These are phyloP conservation scores for Pseudotriccus pelzelni DNA, from an alignment of 2,797 vertebrate species.

Conservation along the genomic window DNA sequence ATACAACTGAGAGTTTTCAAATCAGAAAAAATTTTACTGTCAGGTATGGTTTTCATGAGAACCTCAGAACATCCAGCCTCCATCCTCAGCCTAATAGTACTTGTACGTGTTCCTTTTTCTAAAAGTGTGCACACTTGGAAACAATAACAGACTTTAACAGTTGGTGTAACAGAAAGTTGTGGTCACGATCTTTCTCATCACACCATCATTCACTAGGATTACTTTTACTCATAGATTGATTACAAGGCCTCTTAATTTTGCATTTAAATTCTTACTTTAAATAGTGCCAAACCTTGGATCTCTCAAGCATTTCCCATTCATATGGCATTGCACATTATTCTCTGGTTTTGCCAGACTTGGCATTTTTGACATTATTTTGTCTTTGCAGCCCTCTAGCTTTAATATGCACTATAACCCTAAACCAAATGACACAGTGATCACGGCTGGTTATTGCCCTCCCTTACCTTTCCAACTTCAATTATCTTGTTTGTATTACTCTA, in stretches of 20 bases:
- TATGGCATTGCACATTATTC: not conserved
- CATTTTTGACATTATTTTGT: not conserved
- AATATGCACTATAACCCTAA: not conserved
- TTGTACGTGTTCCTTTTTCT: not conserved
- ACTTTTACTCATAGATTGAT: not conserved
- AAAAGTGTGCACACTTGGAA: not conserved
- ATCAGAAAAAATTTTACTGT: not conserved
- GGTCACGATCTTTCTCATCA: not conserved
- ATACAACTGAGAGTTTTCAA: not conserved
- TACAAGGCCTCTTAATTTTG: not conserved
- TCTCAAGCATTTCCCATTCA: not conserved
- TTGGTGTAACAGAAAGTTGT: not conserved
- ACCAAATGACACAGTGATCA: not conserved
- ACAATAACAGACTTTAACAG: not conserved
- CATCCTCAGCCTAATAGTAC: not conserved
- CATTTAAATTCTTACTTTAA: not conserved
- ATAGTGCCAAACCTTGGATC: not conserved
- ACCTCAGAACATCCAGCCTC: not conserved
- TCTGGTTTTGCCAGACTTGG: not conserved
- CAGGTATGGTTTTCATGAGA: fast-evolving
- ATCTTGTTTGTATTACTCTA: not conserved
- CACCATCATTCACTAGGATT: not conserved
- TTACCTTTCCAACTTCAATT: not conserved
- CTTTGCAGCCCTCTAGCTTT: not conserved
- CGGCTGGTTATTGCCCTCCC: not conserved